Base-by-base conservation (phyloP, 2,797 vertebrate genomes). In the Acropternis orthonyx region DNA sequence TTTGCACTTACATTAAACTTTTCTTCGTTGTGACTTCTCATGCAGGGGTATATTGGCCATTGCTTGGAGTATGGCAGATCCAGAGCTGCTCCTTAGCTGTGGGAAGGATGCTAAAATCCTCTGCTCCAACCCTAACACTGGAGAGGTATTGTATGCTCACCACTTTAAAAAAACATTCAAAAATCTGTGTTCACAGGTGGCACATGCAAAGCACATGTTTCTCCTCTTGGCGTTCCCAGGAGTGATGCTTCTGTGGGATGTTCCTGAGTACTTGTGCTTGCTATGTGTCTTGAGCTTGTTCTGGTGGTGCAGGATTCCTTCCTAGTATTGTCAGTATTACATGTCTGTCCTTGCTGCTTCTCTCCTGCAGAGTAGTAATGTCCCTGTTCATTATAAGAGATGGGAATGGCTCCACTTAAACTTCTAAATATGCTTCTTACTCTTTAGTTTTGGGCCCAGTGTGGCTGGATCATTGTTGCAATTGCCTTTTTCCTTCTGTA, bases 71-170 rank as follows among this genome's bases (percentile, higher is more conserved):
- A 88, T 98, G 96, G 99, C 98, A 7, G 99, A 99, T 96, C 98
- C 99, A 0, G 99, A 99, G 96, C 97, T 99, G 96, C 98, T 99
- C 1, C 98, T 99, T 73, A 99, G 99, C 96, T 99, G 99, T 88
- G 99, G 99, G 69, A 99, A 99, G 93, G 99, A 99, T 97, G 98
- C 98, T 94, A 98, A 99, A 95, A 99, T 99, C 92, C 98, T 99
- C 81, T 99, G 99, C 96, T 99, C 99, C 96, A 99, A 99, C 92
- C 99, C 99, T 72, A 99, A 99, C 97, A 99, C 99, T 0, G 99
- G 98, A 54, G 99, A 99, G 98, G 99, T 99, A 97, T 92, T 85
- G 83, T 88, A 68, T 49, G 5, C 32, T 65, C 30, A 10, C 10
- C 17, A 9, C n/a, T 91, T 89, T 2, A 55, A 88, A 48, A 84